phyloP scores from a whole-genome alignment of 2,888 invertebrate species.

The Cantharis nigra region DNA sequence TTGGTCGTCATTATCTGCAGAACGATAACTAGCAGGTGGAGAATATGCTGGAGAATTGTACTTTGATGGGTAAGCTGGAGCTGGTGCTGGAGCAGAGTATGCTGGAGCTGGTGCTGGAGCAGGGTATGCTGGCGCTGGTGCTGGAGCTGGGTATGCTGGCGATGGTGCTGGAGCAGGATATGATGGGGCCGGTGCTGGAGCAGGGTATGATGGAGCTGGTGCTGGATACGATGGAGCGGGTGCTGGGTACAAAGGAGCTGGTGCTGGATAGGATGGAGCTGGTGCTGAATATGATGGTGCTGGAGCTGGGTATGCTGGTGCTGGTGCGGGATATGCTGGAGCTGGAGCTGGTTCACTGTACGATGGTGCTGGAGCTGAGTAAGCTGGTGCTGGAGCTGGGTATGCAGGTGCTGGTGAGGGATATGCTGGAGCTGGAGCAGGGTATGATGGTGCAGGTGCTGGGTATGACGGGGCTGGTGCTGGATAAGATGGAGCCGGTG shows the following conservation, averaged over 20 bases:
- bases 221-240: constrained; percentile 5
- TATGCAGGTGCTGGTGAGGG: not conserved
- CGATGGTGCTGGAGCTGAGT: constrained; percentile 18
- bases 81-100: constrained; percentile 2
- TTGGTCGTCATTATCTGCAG: constrained; percentile 33
- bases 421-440: constrained; percentile 9
- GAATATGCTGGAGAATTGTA: constrained; percentile 36
- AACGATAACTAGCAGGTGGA: constrained; percentile 33
- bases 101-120: constrained; percentile 19
- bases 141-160: constrained; percentile 10
- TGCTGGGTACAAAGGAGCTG: not conserved
- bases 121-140: constrained; percentile 26
- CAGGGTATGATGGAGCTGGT: constrained; percentile 14
- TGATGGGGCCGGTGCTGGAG: constrained; percentile 14
- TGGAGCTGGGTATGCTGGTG: too few relatives aligned
- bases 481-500: constrained; percentile 25
- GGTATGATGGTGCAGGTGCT: not conserved
- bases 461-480: constrained; percentile 13
- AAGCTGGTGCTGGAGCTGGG: constrained; percentile 5
- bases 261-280: not conserved
- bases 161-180: constrained; percentile 30
- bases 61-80: constrained; percentile 27
- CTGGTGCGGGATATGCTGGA: constrained; percentile 13
- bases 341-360: constrained; percentile 21
- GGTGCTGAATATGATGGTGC: constrained; percentile 1